phyloP scores from a whole-genome alignment of 2,888 invertebrate species.

The Scotopteryx bipunctaria region DNA sequence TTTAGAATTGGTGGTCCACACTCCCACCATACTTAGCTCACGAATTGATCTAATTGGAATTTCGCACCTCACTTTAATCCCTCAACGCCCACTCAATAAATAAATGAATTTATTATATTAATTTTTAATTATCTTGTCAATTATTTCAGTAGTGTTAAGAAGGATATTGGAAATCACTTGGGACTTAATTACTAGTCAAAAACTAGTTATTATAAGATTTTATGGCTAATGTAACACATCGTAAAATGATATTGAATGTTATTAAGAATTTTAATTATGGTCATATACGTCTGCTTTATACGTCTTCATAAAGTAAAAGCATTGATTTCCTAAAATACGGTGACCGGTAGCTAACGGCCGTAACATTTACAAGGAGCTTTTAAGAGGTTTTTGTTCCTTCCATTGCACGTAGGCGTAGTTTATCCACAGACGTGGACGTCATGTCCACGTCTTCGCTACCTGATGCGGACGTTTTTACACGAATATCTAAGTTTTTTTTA shows the following conservation, averaged over 20 bases:
- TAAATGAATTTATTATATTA: constrained; percentile 25
- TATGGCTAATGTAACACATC: constrained; percentile 38
- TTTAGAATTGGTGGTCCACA: no score
- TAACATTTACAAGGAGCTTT: no score
- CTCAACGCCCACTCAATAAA: constrained; percentile 16
- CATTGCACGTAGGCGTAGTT: no score
- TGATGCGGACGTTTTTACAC: no score
- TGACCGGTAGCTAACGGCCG: no score
- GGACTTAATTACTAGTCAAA: constrained; percentile 33
- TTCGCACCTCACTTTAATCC: constrained; percentile 25
- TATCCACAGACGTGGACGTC: no score
- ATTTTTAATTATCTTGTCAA: constrained; percentile 34
- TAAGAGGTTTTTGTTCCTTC: no score
- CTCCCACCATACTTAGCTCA: not conserved
- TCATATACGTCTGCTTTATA: constrained; percentile 21
- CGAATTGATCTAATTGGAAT: constrained; percentile 13
- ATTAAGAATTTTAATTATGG: constrained; percentile 38
- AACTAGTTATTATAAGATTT: constrained; percentile 38
- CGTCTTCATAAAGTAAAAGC: constrained; percentile 19
- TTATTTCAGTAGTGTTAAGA: constrained; percentile 36
- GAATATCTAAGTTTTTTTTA: no score
- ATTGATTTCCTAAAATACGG: not conserved
- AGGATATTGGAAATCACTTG: constrained; percentile 37
- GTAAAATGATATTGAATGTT: constrained; percentile 37
- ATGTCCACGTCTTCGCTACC: no score